Evolutionary conservation across 2,113 vertebrate genomes (phyloP).

Genomic region (Callospermophilus lateralis): DNA sequence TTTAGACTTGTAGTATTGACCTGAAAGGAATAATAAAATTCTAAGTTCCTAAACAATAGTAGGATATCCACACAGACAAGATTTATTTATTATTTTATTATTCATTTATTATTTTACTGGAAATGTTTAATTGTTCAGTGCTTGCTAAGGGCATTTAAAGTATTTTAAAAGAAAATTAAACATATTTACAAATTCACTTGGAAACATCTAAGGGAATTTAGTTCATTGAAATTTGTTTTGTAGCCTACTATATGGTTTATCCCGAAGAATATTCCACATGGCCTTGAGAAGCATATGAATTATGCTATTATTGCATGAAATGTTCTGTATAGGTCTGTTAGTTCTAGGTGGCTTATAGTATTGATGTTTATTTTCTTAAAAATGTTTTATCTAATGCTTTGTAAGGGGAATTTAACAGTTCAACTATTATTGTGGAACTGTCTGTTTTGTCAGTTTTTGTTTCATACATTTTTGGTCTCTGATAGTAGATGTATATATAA

Average conservation of each 20-base stretch:
- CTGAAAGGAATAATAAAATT: constrained; percentile 18
- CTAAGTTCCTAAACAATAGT: not conserved
- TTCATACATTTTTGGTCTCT: not conserved
- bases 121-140: constrained; percentile 42
- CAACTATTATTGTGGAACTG: not conserved
- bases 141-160: not conserved
- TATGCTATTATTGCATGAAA: not conserved
- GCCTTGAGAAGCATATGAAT: not conserved
- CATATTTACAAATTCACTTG: not conserved
- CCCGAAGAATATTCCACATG: not conserved
- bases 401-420: not conserved
- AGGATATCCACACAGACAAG: not conserved
- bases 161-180: constrained; percentile 46
- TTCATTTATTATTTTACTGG: constrained; percentile 52
- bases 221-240: not conserved
- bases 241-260: not conserved
- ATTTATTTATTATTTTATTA: not conserved
- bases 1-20: not conserved
- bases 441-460: not conserved
- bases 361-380: not conserved
- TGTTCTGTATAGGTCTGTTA: not conserved
- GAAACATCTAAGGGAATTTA: not conserved
- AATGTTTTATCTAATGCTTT: not conserved
- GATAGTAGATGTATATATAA: not conserved
- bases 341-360: not conserved